Evolutionary conservation across 2,113 vertebrate species (phyloP), one percentile per base, ranked within the genome.

Genomic region (Gasterosteus aculeatus): DNA sequence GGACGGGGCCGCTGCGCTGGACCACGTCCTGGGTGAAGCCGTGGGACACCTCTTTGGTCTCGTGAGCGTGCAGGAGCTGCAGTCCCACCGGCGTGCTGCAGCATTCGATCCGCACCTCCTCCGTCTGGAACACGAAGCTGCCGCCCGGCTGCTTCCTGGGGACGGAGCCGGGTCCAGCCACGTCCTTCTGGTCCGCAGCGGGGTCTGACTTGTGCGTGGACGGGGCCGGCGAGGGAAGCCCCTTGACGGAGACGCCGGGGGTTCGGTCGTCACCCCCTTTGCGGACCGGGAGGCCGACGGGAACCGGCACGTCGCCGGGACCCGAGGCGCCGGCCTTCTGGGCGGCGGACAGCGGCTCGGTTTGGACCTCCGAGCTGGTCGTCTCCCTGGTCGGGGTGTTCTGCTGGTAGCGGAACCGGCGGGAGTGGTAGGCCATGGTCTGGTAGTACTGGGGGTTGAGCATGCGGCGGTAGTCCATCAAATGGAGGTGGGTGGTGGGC

Each of bases 401-500:
- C 9, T 93, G 92, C 47, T 95, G 94, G 72, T 92, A 95, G 60
- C 89, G 91, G 69, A 93, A 90, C 35, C 88, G 72, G 29, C 91
- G 91, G 29, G 93, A 57, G 8, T 94, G 94, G 78, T 93, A 94
- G 15, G 93, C 91, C 91, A 94, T 92, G 39, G 91, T 84, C 53
- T 93, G 93, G 56, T 94, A 92, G 51, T 92, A 69, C 44, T 94
- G 92, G 1, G 92, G 91, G 80, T 87, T 92, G 14, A 92, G 86
- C 83, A 94, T 66, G 14, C 90, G 92, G 19, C 94, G 87, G 88
- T 94, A 95, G 85, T 95, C 94, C 44, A 91, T 88, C 79, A 94
- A 63, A 61, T 94, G 93, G 18, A 93, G 87, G 72, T 92, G 90
- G 15, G 88, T 83, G 3, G 94, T 93, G 14, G 94, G 93, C 5